phyloP scores from a whole-genome alignment of 2,113 vertebrate species.

The Pseudorasbora parva region DNA sequence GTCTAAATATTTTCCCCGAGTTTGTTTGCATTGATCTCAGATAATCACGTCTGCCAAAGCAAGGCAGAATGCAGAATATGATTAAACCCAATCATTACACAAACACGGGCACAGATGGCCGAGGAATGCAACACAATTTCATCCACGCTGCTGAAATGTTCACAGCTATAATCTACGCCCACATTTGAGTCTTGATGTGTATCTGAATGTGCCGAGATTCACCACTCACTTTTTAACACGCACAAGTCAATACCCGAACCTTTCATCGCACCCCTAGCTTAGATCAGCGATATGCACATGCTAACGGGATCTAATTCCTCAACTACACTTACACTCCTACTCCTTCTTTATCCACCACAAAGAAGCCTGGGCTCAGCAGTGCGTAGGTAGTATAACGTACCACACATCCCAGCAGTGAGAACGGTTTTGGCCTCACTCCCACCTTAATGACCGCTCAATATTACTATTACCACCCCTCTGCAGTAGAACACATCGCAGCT shows the following conservation, averaged over 20 bases:
- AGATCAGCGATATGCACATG: conserved; percentile 11
- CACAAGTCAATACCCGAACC: background rate
- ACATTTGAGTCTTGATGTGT: conserved; percentile 8
- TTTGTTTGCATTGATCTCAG: conserved; percentile 24
- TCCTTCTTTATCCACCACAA: conserved; percentile 12
- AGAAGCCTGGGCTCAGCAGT: conserved; percentile 13
- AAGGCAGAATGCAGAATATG: conserved; percentile 5
- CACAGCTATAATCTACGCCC: conserved; percentile 25
- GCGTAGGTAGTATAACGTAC: conserved; percentile 24
- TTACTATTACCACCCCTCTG: conserved; percentile 31
- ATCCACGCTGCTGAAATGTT: conserved; percentile 13
- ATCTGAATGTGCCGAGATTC: background rate
- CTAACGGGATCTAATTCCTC: conserved; percentile 34
- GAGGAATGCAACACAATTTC: conserved; percentile 16
- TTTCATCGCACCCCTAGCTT: conserved; percentile 1
- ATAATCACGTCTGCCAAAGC: background rate
- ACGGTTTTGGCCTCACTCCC: conserved; percentile 28
- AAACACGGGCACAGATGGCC: conserved; percentile 46
- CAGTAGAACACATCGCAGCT: conserved; percentile 17
- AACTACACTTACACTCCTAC: conserved; percentile 36
- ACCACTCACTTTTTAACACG: background rate
- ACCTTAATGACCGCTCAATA: conserved; percentile 40
- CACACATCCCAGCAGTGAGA: conserved; percentile 28
- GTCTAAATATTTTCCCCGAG: conserved; percentile 7
- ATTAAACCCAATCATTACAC: conserved; percentile 28